Conservation (phyloP, 2,888 invertebrate species). For the Aphodius sticticus region DNA sequence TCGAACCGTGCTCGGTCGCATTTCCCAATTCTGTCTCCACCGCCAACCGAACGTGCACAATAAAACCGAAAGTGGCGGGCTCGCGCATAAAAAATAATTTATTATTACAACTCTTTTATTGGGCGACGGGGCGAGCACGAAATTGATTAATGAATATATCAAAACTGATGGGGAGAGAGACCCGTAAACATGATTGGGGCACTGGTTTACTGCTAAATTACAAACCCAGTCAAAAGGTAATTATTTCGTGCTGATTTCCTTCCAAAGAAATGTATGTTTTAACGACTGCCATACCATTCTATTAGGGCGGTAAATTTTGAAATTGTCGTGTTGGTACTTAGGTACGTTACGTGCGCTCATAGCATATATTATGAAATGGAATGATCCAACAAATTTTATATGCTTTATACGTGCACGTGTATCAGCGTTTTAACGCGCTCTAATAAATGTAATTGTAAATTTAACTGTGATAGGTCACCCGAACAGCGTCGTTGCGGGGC, state of each 20-base stretch:
- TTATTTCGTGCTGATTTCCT: no score
- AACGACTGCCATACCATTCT: no score
- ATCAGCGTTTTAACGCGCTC: background rate
- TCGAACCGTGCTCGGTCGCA: slow-evolving; percentile 23
- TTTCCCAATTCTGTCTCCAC: slow-evolving; percentile 30
- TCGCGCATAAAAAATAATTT: slow-evolving; percentile 15
- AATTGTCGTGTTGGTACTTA: no score
- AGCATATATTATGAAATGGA: background rate
- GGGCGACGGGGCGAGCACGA: slow-evolving; percentile 8
- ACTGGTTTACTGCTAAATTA: no score
- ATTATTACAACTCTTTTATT: slow-evolving; percentile 24
- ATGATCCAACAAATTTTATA: background rate
- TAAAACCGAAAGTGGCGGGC: slow-evolving; percentile 9
- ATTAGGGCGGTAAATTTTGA: no score
- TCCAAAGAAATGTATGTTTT: no score
- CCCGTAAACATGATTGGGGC: background rate
- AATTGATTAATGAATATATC: slow-evolving; percentile 12
- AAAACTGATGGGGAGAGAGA: slow-evolving; percentile 10
- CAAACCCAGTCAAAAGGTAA: no score
- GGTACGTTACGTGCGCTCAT: background rate
- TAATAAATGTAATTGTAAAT: slow-evolving; percentile 4
- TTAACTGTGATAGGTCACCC: background rate
- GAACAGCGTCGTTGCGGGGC: background rate
- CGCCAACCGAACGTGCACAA: slow-evolving; percentile 16
- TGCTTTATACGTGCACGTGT: background rate